Base-by-base conservation (phyloP, 2,888 invertebrate species). In the Yponomeuta plumbellus region DNA sequence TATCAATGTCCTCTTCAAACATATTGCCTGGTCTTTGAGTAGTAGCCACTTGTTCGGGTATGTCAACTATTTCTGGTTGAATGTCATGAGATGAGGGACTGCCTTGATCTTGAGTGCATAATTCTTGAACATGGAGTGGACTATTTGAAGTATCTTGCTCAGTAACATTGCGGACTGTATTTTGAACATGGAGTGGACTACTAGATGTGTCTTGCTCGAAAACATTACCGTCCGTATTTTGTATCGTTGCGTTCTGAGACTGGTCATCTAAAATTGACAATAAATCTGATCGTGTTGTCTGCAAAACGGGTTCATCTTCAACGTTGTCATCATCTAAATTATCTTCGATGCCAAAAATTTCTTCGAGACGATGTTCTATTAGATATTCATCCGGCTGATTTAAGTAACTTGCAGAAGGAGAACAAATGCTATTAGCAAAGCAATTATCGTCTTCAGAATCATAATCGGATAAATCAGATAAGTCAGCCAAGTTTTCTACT, bases 401-500 rank as follows among this genome's bases (percentile, higher is more conserved):
- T 58, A 69, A 57, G 67, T 68, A 68, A 58, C 59, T 66, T 34
- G 11, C 66, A 52, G 69, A 67, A 66, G 67, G 66, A 70, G 70
- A 70, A 63, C 65, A 40, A 68, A 70, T 67, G 56, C 68, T 68
- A 65, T 70, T 69, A 56, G 39, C 67, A 68, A 66, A 70, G 68
- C 68, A 69, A 65, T 64, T n/a, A 63, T 68, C 70, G 66, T 70
- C 65, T 66, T 68, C 66, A 59, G 57, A 66, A 64, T 66, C 68
- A 40, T n/a, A 11, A 40, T 63, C 63, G 39, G 63, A 63, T 21
- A 63, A 44, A 63, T 63, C 63, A 21, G 61, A 64, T 66, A 40
- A 61, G 64, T 68, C 68, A 67, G 61, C 68, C 20, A 70, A 66
- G 67, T 70, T 68, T 67, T 68, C 65, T 57, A 70, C 69, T 64